Evolutionary conservation across 2,888 invertebrate species (phyloP).

Genomic region (Euclidia mi): DNA sequence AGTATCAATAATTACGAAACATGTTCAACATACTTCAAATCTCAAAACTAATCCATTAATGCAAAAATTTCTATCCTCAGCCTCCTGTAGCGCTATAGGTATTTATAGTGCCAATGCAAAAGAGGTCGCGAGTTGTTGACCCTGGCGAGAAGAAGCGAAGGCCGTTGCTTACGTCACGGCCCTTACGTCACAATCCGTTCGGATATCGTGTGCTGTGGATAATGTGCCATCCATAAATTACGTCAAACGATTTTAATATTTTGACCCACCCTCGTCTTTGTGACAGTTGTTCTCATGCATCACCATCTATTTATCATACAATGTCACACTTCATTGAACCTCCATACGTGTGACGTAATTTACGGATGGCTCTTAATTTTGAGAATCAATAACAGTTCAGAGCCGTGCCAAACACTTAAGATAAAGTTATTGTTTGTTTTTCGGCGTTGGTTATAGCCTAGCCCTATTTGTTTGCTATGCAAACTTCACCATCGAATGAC

Average conservation of each 20-base stretch:
- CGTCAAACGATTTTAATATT: too few species aligned
- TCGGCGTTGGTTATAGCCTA: not conserved
- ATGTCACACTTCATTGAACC: too few species aligned
- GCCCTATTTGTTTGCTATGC: not conserved
- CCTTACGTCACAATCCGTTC: constrained; percentile 22
- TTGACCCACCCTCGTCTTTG: too few species aligned
- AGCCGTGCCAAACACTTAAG: constrained; percentile 13
- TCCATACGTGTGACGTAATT: too few species aligned
- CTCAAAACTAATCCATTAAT: not conserved
- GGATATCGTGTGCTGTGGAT: constrained; percentile 4
- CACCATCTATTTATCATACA: too few species aligned
- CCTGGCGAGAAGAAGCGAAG: constrained; percentile 47
- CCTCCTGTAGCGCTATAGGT: constrained; percentile 17
- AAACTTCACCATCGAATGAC: not conserved
- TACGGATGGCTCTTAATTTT: too few species aligned
- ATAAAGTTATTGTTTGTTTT: constrained; percentile 11
- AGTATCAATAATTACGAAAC: too few species aligned
- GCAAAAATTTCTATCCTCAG: constrained; percentile 1
- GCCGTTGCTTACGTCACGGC: constrained; percentile 39
- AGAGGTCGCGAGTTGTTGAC: constrained; percentile 55
- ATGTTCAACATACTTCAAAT: too few species aligned
- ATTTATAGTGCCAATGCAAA: constrained; percentile 45
- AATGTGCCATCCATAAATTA: too few species aligned
- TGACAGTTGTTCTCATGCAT: too few species aligned
- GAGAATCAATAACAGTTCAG: constrained; percentile 19